Evolutionary conservation across 2,888 invertebrate species (phyloP), one percentile per base, ranked within the genome.

Genomic region (Cosmorhoe ocellata): DNA sequence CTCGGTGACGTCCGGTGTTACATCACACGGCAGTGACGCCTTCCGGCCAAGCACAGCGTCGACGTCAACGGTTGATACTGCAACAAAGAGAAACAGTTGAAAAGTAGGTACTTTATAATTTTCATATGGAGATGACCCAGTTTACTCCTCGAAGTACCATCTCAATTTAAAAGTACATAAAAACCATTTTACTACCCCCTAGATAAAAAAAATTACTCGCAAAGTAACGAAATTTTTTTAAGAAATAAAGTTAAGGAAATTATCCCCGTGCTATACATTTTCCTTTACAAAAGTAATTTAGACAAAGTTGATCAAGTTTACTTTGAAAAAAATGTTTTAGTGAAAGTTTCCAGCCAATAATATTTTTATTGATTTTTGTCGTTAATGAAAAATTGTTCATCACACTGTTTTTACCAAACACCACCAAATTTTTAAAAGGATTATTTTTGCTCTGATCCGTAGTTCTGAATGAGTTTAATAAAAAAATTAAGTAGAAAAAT

Each of bases 1-100:
- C 70, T 96, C 96, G 69, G 93, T 93, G 48, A 94, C 92, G 77
- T 94, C 93, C 46, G 97, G 96, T 69, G 95, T 95, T 81, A 97
- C 96, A 92, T 97, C 96, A 91, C 97, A 97, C 28, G 97, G 97
- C 70, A 97, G 86, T 42, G 95, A 94, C 51, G 97, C 96, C 63
- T 95, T 95, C 43, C 94, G 93, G 5, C 96, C 96, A 60, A 97
- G 89, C 33, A 97, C 96, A 8, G 97, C 97, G 71, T 95, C 96
- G 63, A 97, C 96, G 14, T 90, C 90, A 32, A 89, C 88, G 6
- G 89, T 85, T 31, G 90, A 90, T 41, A 90, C 89, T 90, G 79
- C 0, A 61, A 61, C 61, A 61, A 58, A 14, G 33, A 22, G 39
- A 52, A 18, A 18, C 18, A 2, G 4, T 18, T 18, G 18, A 18